Evolutionary conservation across 2,797 vertebrate species (phyloP), one percentile per base, ranked within the genome.

Genomic region (Menidia menidia): DNA sequence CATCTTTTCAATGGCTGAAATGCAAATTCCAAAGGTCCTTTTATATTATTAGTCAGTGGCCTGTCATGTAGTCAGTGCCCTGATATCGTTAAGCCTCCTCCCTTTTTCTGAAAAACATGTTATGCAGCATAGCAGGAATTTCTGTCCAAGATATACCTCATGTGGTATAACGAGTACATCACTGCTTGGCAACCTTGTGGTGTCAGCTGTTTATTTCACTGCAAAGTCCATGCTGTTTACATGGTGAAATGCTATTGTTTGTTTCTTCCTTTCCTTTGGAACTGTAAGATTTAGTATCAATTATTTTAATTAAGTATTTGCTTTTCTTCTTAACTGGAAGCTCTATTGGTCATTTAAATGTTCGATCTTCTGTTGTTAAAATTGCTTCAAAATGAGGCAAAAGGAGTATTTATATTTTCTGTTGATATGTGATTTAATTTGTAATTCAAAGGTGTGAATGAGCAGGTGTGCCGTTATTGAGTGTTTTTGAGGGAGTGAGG

Each of bases 151-250:
- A 78, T 82, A 81, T 80, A 77, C 71, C 73, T 88, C 68, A 76
- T 75, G 77, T 83, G 71, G 80, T 80, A 78, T 45, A 75, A 73
- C 73, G 78, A 70, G 80, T 72, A 82, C 85, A 84, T 87, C 84
- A 78, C 86, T 65, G 63, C 69, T 66, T 60, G 71, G 84, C 78
- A 83, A 80, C 84, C 63, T 80, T 25, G 82, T 90, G 60, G 87
- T 76, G 90, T 93, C 92, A 92, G 91, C 90, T 92, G 86, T 93
- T 92, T 91, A 75, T 85, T 81, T 77, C 86, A 81, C 89, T 90
- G 92, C 92, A 93, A 25, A 25, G 89, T 83, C 86, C 83, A 92
- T 90, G 91, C 86, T 77, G 64, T 87, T 91, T 91, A 69, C 62
- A 44, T 59, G 64, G 73, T 81, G 72, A 93, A 93, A 85, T 88